A percentile compares a stretch with the other conserved stretches of the same genome.
These are phyloP conservation scores for Ageneiosus marmoratus DNA, from an alignment of 2,113 vertebrate species.

Conservation along the genomic window DNA sequence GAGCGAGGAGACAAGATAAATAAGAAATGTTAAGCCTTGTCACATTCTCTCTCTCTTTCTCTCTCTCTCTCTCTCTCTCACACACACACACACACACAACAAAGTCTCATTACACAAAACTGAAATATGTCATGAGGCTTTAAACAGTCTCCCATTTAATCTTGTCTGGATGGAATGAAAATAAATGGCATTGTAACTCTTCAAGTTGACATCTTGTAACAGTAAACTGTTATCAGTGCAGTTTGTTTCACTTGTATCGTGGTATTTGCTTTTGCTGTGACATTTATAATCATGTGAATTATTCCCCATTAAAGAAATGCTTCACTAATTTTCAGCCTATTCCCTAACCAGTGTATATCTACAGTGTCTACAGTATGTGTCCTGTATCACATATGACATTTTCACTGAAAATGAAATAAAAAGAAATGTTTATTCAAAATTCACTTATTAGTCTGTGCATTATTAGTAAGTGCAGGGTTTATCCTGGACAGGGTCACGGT, in stretches of 20 bases:
- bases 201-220: background rate
- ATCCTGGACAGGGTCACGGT: background rate
- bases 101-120: background rate
- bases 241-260: background rate
- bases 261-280: background rate
- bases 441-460: background rate
- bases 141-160: constrained; percentile 32
- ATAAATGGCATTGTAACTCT: constrained; percentile 2
- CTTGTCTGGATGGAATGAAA: constrained; percentile 45
- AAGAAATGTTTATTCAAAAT: background rate
- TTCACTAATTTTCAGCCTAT: background rate
- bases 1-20: constrained; percentile 71
- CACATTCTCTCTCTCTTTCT: background rate
- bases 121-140: constrained; percentile 4
- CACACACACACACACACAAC: background rate
- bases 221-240: background rate
- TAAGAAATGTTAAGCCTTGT: constrained; percentile 31
- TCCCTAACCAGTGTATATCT: background rate
- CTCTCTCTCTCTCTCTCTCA: background rate
- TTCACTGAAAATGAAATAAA: background rate
- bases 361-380: background rate
- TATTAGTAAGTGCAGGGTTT: too few relatives aligned
- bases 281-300: background rate
- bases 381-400: background rate
- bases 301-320: background rate